phyloP scores from a whole-genome alignment of 2,113 vertebrate genomes.

The Phasianus colchicus region DNA sequence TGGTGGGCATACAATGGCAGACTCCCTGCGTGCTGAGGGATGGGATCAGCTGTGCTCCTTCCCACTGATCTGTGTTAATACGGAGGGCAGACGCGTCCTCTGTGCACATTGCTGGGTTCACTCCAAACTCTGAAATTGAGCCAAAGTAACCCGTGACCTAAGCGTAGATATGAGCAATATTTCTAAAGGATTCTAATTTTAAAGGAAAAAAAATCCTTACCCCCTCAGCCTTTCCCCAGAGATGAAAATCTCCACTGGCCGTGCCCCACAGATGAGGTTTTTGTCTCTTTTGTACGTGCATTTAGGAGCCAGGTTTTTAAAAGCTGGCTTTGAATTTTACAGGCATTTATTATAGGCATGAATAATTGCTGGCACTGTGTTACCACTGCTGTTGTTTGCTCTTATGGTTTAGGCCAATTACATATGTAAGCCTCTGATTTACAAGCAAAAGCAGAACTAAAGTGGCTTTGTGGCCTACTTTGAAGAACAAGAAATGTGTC shows the following conservation, averaged over 20 bases:
- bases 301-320: constrained; percentile 37
- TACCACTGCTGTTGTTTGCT: constrained; percentile 65
- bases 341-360: constrained; percentile 58
- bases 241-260: background rate
- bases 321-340: constrained; percentile 37
- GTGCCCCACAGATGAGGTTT: background rate
- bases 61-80: background rate
- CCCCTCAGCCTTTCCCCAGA: background rate
- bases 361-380: constrained; percentile 62
- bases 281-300: background rate
- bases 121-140: background rate
- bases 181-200: background rate
- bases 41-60: background rate
- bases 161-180: background rate
- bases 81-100: background rate
- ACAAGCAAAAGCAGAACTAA: constrained; percentile 58
- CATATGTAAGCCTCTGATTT: constrained; percentile 63
- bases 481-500: background rate
- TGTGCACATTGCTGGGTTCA: background rate
- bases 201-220: background rate
- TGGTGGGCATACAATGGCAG: background rate
- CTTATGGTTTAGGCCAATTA: constrained; percentile 58
- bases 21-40: background rate
- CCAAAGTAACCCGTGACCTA: background rate
- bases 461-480: constrained; percentile 54